These are phyloP conservation scores for Hylia prasina DNA, from an alignment of 2,113 vertebrate genomes.

Conservation along the genomic window DNA sequence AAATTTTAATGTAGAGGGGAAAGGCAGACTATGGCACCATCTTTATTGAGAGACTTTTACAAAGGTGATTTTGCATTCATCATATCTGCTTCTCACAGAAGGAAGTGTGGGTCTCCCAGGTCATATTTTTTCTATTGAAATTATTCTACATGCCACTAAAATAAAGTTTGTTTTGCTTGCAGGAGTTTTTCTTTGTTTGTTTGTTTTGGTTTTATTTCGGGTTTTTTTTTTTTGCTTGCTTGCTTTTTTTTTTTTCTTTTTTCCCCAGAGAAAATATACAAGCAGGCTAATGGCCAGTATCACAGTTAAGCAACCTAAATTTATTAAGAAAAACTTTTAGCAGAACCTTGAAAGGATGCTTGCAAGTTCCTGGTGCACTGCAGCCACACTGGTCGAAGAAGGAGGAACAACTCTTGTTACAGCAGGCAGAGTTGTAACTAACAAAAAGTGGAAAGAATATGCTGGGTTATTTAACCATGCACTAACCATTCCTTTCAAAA, in stretches of 20 bases:
- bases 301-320: background rate
- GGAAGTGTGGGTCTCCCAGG: background rate
- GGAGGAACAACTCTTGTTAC: background rate
- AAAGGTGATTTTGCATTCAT: constrained; percentile 6
- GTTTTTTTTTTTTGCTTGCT: background rate
- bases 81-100: background rate
- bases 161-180: background rate
- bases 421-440: background rate
- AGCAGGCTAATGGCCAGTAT: background rate
- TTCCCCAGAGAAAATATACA: background rate
- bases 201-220: background rate
- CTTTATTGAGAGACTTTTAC: background rate
- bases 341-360: background rate
- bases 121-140: constrained; percentile 16
- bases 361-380: background rate
- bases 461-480: background rate
- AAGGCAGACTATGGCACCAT: background rate
- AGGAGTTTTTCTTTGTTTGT: rapidly evolving
- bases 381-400: background rate
- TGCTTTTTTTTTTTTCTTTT: background rate
- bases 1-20: background rate
- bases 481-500: constrained; percentile 23
- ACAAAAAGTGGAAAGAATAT: background rate
- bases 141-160: background rate
- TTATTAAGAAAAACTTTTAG: background rate